Evolutionary conservation across 2,113 vertebrate species (phyloP), one percentile per base, ranked within the genome.

Genomic region (Amphilophus citrinellus): DNA sequence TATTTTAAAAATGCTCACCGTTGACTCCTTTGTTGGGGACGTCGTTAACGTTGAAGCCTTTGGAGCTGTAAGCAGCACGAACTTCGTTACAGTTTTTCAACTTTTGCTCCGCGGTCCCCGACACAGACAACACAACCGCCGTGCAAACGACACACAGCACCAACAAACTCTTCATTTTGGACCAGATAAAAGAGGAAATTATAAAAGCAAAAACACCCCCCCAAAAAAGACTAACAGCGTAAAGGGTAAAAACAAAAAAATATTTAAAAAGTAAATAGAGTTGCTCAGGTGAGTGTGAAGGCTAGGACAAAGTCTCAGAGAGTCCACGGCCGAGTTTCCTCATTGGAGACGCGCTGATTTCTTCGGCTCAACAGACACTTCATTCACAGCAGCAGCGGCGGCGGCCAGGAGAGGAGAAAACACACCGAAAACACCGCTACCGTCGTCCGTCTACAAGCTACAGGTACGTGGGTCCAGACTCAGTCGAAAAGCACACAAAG

Each of bases 71-170:
- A 17, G 97, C 96, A 37, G 88, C 94, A 14, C 95, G 94, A 37
- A 99, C 97, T 89, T 98, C 97, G 79, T 97, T 96, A 89, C 98
- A 98, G 96, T 97, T 98, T 90, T 95, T 97, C 73, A 95, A 94
- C 93, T 97, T 97, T 83, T 94, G 95, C 90, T 98, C 97, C 62
- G 96, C 95, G n/a, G 95, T 92, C 75, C 89, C 93, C 60, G 92
- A 93, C 30, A 88, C 88, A 35, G 89, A 91, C 90, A 96, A 88
- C 87, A 94, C 89, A 2, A 93, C 94, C 68, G 96, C 93, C n/a
- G 95, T 68, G 94, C 94, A 95, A 11, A 95, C 84, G 0, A 96
- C 89, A 82, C 93, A 92, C 79, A 96, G 90, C 88, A 92, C 83
- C 90, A 87, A 53, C 79, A 93, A 87, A 89, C 90, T 75, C 93